Evolutionary conservation across 2,113 vertebrate genomes (phyloP).

Genomic region (Pseudolaguvia tuberculata): DNA sequence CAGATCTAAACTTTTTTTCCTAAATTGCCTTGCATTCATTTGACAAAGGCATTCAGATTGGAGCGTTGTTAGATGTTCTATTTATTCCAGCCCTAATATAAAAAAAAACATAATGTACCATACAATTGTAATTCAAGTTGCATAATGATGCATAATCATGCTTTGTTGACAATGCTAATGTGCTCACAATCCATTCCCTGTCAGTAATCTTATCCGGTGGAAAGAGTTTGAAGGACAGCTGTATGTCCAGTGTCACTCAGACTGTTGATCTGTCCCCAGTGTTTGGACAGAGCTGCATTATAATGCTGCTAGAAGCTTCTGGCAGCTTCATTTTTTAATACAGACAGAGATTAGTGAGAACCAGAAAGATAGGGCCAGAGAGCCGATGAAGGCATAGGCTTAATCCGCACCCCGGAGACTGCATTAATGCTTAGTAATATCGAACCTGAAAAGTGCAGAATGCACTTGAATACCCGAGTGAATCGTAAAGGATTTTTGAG

Average conservation of each 20-base stretch:
- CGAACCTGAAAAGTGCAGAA: slow-evolving; percentile 14
- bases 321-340: slow-evolving; percentile 41
- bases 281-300: slow-evolving; percentile 42
- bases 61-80: background rate
- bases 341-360: slow-evolving; percentile 42
- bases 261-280: slow-evolving; percentile 33
- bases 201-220: slow-evolving; percentile 10
- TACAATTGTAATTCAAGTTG: slow-evolving; percentile 18
- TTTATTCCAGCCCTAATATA: slow-evolving; percentile 15
- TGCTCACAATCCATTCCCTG: background rate
- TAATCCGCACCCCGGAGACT: slow-evolving; percentile 18
- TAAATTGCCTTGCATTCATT: background rate
- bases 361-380: slow-evolving; percentile 18
- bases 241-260: slow-evolving; percentile 28
- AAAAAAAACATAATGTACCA: background rate
- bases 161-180: slow-evolving; percentile 6
- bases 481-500: slow-evolving; percentile 15
- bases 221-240: slow-evolving; percentile 12
- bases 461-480: slow-evolving; percentile 1
- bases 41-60: background rate
- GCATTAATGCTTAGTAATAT: slow-evolving; percentile 29
- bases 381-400: slow-evolving; percentile 34
- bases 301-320: slow-evolving; percentile 29
- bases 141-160: slow-evolving; percentile 22
- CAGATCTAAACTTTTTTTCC: background rate